Percentiles rank a stretch among this genome's conserved stretches.
phyloP scores from a whole-genome alignment of 2,113 vertebrate genomes.

The Tonatia bakeri region DNA sequence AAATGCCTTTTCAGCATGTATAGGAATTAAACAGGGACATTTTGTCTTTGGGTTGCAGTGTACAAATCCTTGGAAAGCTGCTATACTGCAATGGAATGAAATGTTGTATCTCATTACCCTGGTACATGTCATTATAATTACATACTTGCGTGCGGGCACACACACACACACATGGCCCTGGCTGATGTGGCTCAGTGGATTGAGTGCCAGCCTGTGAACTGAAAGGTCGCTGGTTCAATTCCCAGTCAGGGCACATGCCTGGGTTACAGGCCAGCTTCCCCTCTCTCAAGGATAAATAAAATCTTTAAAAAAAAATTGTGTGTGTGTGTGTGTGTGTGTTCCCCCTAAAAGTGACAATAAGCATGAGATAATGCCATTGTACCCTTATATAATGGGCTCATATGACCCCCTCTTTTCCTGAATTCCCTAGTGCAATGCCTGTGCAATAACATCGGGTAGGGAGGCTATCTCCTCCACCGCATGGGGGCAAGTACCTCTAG shows the following conservation, averaged over 20 bases:
- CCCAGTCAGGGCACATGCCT: no score
- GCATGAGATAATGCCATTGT: not conserved
- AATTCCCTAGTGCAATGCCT: not conserved
- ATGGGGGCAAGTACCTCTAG: not conserved
- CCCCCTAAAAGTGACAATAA: not conserved
- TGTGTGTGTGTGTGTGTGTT: not conserved
- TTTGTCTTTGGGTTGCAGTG: not conserved
- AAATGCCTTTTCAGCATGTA: not conserved
- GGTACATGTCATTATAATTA: not conserved
- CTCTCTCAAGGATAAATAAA: no score
- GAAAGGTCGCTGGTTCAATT: no score
- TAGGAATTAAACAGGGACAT: not conserved
- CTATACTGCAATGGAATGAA: not conserved
- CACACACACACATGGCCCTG: no score
- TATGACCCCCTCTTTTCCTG: not conserved
- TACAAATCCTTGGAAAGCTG: not conserved
- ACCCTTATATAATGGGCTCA: not conserved
- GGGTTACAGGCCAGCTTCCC: no score
- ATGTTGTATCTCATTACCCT: not conserved
- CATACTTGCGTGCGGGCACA: no score
- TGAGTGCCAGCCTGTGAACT: no score
- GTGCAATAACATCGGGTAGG: not conserved
- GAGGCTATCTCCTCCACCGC: fast-evolving
- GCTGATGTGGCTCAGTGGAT: no score
- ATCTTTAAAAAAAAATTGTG: no score